Conservation (phyloP, 2,888 invertebrate genomes). For the Exephanes ischioxanthus region DNA sequence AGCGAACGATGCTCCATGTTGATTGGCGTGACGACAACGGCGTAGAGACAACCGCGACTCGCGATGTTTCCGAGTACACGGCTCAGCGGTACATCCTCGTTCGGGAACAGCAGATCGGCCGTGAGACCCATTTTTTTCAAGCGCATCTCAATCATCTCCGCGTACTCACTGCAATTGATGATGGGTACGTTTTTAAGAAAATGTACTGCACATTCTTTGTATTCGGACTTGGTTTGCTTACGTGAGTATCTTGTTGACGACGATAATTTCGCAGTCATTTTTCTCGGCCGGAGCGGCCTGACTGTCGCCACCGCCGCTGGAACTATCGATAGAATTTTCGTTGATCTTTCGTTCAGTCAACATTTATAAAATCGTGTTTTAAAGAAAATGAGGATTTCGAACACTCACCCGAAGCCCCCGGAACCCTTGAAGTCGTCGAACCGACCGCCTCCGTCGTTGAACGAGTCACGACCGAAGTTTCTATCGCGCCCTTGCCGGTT, state of each 20-base stretch:
- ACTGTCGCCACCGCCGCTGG: constrained; percentile 76
- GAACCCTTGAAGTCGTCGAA: constrained; percentile 80
- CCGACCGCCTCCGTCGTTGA: constrained; percentile 78
- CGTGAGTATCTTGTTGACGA: constrained; percentile 93
- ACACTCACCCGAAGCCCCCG: constrained; percentile 79
- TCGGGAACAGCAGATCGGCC: constrained; percentile 95
- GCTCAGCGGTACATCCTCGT: constrained; percentile 93
- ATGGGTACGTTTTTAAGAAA: constrained; percentile 48
- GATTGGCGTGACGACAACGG: constrained; percentile 93
- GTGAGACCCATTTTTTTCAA: constrained; percentile 92
- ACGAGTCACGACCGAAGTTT: constrained; percentile 77
- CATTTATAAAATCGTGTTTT: neutral
- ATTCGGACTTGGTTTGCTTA: constrained; percentile 85
- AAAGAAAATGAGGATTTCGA: neutral
- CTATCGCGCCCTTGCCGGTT: constrained; percentile 71
- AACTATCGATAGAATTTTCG: constrained; percentile 33
- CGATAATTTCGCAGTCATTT: constrained; percentile 97
- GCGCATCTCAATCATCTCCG: constrained; percentile 94
- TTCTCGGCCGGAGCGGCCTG: constrained; percentile 86
- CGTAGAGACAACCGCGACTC: constrained; percentile 95
- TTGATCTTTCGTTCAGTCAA: constrained; percentile 48
- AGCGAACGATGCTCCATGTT: constrained; percentile 95
- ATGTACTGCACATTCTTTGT: neutral
- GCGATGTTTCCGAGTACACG: constrained; percentile 94
- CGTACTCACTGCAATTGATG: constrained; percentile 90